phyloP scores from a whole-genome alignment of 2,797 vertebrate genomes.

The Cygnus olor region DNA sequence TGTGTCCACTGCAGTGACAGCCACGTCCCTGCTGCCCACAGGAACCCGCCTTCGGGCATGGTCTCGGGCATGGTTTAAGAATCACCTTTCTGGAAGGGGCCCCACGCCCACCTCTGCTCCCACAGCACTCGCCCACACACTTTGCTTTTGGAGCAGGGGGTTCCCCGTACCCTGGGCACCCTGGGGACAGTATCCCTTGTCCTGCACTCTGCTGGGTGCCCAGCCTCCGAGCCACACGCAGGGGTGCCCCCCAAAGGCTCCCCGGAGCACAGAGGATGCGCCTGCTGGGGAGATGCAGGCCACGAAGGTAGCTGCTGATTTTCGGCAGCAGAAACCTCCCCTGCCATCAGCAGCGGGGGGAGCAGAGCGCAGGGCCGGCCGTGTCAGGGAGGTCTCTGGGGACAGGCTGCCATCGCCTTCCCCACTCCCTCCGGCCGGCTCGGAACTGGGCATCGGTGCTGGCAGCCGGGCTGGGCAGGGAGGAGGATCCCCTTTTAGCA shows the following conservation, averaged over 20 bases:
- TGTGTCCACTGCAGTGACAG: too few relatives aligned
- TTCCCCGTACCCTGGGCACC: rapidly evolving
- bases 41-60: not conserved
- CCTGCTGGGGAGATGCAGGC: not conserved
- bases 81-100: not conserved
- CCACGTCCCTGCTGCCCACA: not conserved
- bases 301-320: not conserved
- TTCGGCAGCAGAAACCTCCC: not conserved
- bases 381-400: not conserved
- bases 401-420: not conserved
- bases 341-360: not conserved
- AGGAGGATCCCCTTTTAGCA: conserved; percentile 5
- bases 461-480: not conserved
- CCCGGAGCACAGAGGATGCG: not conserved
- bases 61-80: not conserved
- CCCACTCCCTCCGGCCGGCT: not conserved
- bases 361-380: not conserved
- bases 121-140: not conserved
- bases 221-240: not conserved
- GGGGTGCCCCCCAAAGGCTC: not conserved
- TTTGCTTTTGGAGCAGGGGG: rapidly evolving
- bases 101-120: not conserved
- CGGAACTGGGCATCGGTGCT: rapidly evolving
- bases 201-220: not conserved
- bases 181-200: not conserved